These are phyloP conservation scores for Tanypteryx hageni DNA, from an alignment of 2,888 invertebrate species.

Conservation along the genomic window DNA sequence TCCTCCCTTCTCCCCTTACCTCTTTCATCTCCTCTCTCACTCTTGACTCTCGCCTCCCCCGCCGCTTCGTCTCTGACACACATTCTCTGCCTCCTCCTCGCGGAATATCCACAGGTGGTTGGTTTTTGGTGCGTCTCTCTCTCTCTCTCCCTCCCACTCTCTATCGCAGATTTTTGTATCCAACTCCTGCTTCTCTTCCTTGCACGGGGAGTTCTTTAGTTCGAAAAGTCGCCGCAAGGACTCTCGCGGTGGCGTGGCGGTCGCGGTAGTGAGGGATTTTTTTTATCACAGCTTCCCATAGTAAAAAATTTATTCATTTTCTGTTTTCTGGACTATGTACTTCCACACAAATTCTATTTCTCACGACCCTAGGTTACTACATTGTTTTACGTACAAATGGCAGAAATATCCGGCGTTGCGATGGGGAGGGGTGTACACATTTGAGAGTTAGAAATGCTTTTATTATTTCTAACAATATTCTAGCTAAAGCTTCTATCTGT, in stretches of 20 bases:
- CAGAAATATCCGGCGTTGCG: too few relatives aligned
- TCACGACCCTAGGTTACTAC: too few relatives aligned
- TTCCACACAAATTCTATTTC: too few relatives aligned
- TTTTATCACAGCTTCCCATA: background rate
- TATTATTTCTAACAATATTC: too few relatives aligned
- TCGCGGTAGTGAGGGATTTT: background rate
- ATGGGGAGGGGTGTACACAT: too few relatives aligned
- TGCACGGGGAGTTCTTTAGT: background rate
- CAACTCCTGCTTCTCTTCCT: background rate
- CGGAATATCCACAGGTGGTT: constrained; percentile 64
- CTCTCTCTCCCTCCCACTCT: background rate
- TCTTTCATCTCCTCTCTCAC: background rate
- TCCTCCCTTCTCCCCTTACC: background rate
- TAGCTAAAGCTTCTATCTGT: too few relatives aligned
- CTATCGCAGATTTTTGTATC: background rate
- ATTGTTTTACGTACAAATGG: too few relatives aligned
- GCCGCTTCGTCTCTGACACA: background rate
- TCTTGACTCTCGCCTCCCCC: background rate
- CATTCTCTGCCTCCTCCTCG: constrained; percentile 30
- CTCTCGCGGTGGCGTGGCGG: background rate
- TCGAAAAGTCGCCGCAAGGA: constrained; percentile 1
- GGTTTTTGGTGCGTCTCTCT: constrained; percentile 18
- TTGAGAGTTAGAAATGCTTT: too few relatives aligned
- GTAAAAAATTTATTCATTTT: too few relatives aligned
- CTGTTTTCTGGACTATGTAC: too few relatives aligned